Evolutionary conservation across 2,797 vertebrate species (phyloP).

Genomic region (Numenius phaeopus): DNA sequence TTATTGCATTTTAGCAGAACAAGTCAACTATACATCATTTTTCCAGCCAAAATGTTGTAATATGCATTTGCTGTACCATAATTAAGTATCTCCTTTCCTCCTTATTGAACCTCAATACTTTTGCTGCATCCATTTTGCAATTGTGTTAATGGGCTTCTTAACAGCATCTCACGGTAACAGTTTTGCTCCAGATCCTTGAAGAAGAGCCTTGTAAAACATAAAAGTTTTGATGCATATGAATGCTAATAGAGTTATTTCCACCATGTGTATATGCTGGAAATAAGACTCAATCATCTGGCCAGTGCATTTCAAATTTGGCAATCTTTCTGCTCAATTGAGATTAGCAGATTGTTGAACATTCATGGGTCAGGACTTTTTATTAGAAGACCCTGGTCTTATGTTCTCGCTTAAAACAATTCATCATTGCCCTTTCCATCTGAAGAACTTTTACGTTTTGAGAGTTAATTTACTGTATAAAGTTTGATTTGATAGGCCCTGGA

Average conservation of each 20-base stretch:
- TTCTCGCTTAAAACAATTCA: constrained; percentile 49
- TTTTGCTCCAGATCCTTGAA: background rate
- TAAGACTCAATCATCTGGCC: constrained; percentile 43
- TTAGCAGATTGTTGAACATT: constrained; percentile 55
- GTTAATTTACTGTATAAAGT: constrained; percentile 63
- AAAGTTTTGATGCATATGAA: background rate
- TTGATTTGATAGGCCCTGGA: constrained; percentile 16
- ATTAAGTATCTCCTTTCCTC: background rate
- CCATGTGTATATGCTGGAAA: constrained; percentile 21
- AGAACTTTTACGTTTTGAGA: constrained; percentile 10
- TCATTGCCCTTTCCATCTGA: constrained; percentile 50
- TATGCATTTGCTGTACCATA: background rate
- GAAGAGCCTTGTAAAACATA: background rate
- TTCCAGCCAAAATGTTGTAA: background rate
- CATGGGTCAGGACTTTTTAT: constrained; percentile 66
- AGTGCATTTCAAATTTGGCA: constrained; percentile 51
- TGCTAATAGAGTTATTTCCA: constrained; percentile 57
- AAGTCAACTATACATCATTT: background rate
- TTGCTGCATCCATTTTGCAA: background rate
- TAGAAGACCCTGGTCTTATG: constrained; percentile 2
- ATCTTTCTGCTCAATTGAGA: constrained; percentile 69
- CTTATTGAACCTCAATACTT: background rate
- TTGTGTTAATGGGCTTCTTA: background rate
- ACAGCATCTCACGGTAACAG: background rate
- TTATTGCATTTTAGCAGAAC: background rate